Percentiles rank a stretch among this genome's conserved stretches.
phyloP scores from a whole-genome alignment of 53 echinoderm and acorn worm species.

The Paelopatides confundens region DNA sequence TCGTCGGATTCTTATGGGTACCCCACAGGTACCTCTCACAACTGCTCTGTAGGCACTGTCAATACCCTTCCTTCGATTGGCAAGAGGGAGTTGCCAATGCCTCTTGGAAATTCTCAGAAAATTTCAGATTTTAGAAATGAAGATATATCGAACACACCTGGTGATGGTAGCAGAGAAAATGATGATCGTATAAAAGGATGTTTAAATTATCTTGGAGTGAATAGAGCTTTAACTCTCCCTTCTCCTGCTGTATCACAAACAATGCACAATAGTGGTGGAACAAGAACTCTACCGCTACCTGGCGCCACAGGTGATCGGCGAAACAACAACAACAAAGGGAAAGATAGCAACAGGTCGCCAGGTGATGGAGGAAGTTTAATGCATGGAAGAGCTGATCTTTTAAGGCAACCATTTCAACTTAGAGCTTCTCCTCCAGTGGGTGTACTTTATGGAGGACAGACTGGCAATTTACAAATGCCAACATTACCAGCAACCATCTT shows the following conservation, averaged over 20 bases:
- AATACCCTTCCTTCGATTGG: background rate
- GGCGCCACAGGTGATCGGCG: background rate
- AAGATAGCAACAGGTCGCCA: background rate
- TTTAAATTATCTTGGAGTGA: background rate
- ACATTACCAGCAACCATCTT: background rate
- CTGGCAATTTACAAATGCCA: background rate
- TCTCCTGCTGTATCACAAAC: background rate
- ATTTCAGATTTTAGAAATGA: background rate
- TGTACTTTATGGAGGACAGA: background rate
- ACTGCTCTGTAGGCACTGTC: background rate
- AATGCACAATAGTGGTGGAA: background rate
- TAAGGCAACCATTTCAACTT: background rate
- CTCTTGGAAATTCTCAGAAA: background rate
- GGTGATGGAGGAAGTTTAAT: constrained; percentile 21
- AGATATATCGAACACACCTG: background rate
- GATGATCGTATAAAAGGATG: background rate
- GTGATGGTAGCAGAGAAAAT: background rate
- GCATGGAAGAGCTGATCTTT: background rate
- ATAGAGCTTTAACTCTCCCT: background rate
- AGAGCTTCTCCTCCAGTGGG: background rate
- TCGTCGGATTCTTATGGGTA: background rate
- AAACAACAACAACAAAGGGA: background rate
- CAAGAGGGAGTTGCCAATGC: background rate
- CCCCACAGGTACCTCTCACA: constrained; percentile 10
- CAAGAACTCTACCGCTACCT: background rate